These are phyloP conservation scores for Myiagra hebetior DNA, from an alignment of 2,113 vertebrate genomes.

Conservation along the genomic window DNA sequence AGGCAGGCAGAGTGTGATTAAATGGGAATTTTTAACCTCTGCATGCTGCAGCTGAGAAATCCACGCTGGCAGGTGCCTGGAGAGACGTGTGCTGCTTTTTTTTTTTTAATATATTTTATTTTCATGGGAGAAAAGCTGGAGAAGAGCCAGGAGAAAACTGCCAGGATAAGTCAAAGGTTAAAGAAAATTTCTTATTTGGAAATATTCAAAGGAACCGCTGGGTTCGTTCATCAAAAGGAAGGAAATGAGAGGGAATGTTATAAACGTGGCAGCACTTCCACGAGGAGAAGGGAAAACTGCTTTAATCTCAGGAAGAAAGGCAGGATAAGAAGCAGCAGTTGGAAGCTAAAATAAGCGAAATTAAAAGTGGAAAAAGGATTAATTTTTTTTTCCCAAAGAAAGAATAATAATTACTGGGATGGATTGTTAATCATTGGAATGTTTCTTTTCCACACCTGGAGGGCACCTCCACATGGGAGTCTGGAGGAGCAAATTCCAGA, in stretches of 20 bases:
- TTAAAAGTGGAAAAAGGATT: neutral
- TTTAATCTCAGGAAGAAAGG: neutral
- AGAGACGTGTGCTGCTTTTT: accelerated
- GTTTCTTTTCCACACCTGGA: neutral
- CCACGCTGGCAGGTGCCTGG: neutral
- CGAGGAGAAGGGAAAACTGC: neutral
- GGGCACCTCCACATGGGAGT: accelerated
- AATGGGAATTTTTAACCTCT: neutral
- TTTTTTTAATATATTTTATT: neutral
- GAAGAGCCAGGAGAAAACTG: neutral
- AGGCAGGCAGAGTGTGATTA: neutral
- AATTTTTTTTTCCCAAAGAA: neutral
- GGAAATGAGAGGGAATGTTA: neutral
- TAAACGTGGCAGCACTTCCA: neutral
- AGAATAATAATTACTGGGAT: neutral
- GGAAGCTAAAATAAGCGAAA: neutral
- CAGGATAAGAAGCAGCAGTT: neutral
- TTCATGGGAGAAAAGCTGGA: neutral
- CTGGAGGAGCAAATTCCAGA: neutral
- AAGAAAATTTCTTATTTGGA: neutral
- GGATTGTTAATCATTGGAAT: neutral
- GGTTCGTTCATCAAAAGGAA: neutral
- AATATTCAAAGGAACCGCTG: neutral
- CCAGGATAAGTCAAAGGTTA: neutral
- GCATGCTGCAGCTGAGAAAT: neutral